Evolutionary conservation across 2,888 invertebrate genomes (phyloP).

Genomic region (Allophyes oxyacanthae): DNA sequence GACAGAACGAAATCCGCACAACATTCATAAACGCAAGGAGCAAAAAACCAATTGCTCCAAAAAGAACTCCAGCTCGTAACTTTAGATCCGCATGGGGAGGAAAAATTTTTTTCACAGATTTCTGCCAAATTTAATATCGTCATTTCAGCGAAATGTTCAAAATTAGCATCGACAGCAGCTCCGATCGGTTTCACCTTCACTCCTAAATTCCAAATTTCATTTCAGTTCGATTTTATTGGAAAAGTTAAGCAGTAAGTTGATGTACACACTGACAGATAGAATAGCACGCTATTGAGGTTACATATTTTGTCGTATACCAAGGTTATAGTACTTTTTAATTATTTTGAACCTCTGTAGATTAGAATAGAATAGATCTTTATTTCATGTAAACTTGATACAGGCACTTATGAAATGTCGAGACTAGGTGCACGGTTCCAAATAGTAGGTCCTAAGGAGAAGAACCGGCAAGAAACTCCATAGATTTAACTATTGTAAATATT

Average conservation of each 20-base stretch:
- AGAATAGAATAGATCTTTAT: too few species aligned
- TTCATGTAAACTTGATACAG: too few species aligned
- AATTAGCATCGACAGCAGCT: conserved; percentile 71
- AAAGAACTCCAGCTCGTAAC: conserved; percentile 44
- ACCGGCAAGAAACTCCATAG: too few species aligned
- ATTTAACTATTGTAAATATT: too few species aligned
- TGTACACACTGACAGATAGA: conserved; percentile 24
- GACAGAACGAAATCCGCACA: conserved; percentile 9
- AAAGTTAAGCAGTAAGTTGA: conserved; percentile 81
- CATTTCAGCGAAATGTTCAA: conserved; percentile 66
- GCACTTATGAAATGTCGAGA: too few species aligned
- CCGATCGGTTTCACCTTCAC: conserved; percentile 77
- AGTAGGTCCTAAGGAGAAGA: too few species aligned
- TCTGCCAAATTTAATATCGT: conserved; percentile 69
- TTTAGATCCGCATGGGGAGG: conserved; percentile 41
- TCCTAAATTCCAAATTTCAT: conserved; percentile 84
- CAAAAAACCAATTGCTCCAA: conserved; percentile 41
- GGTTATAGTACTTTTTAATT: too few species aligned
- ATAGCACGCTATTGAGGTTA: background rate
- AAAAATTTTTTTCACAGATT: conserved; percentile 60
- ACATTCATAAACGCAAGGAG: conserved; percentile 25
- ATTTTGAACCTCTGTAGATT: too few species aligned
- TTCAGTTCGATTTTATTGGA: conserved; percentile 86
- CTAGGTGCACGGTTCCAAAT: too few species aligned
- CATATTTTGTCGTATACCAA: too few species aligned